These are phyloP conservation scores for Potamilus streckersoni DNA, from an alignment of 1,140 invertebrate genomes.

Conservation along the genomic window DNA sequence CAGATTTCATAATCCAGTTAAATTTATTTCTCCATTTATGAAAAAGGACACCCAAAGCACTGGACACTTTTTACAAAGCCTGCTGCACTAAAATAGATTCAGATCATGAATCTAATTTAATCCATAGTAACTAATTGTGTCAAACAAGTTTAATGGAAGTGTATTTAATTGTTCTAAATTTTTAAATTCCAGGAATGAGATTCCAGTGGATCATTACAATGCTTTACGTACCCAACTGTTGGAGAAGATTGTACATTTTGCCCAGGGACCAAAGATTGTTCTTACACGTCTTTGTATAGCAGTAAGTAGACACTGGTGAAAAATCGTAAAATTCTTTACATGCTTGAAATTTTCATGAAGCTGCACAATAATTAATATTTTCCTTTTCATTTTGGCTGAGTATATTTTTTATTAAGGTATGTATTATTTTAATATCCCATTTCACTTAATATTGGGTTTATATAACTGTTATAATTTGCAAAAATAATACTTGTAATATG, in stretches of 20 bases:
- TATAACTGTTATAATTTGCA: no score
- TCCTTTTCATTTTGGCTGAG: slow-evolving; percentile 21
- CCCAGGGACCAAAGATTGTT: slow-evolving; percentile 83
- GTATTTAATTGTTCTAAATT: slow-evolving; percentile 9
- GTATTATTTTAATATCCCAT: neutral
- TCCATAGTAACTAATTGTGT: no score
- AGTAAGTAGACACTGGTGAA: slow-evolving; percentile 72
- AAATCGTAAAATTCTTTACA: neutral
- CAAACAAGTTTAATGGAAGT: neutral
- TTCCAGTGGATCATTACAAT: slow-evolving; percentile 82
- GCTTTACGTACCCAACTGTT: slow-evolving; percentile 81
- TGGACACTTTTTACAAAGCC: neutral
- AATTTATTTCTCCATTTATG: neutral
- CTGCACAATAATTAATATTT: neutral
- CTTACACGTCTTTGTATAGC: slow-evolving; percentile 87
- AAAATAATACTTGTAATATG: no score
- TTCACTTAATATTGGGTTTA: neutral
- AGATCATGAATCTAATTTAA: neutral
- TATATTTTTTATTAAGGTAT: slow-evolving; percentile 3
- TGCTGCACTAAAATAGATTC: neutral
- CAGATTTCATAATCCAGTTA: no score
- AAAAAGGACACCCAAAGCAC: neutral
- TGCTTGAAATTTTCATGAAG: no score
- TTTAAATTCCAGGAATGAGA: slow-evolving; percentile 72
- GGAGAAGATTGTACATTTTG: slow-evolving; percentile 79